Base-by-base conservation (phyloP, 1,140 invertebrate genomes). In the Brevipalpus yothersi region DNA sequence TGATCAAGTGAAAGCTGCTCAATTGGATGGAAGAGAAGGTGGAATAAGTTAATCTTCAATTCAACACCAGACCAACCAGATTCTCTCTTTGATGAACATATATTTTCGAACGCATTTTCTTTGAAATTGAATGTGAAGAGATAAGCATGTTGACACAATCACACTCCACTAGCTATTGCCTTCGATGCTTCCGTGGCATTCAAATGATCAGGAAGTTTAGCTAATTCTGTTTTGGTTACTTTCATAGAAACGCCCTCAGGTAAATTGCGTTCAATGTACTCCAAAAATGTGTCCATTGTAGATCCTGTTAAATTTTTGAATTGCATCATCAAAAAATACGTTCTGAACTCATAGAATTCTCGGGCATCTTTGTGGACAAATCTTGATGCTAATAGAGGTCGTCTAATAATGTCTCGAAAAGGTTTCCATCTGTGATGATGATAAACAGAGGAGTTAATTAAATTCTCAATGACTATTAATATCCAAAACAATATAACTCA, bases 221-320 rank as follows among this genome's bases (percentile, higher is more conserved):
- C 57, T 4, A 63, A n/a, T 45, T 49, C 47, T n/a, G 40, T n/a
- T 76, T 83, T 90, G 13, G 86, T 87, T 5, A 92, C 84, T 78
- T 92, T 93, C 73, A 98, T 80, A 19, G 85, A 84, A 55, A 96
- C 84, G 59, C 93, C 92, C 78, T 97, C 94, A 0, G 94, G 94
- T 62, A 97, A 75, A 77, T 97, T 97, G 64, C 93, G 77, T 70
- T 98, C 79, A 59, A 96, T 82, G 71, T 98, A 98, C 72, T 98
- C 94, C 40, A 98, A 72, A 71, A 87, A 89, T 21, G 93, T 96
- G 64, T 90, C 86, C 54, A 89, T 82, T 21, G 93, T 97, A 10
- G 90, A 94, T 19, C 87, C 89, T 2, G 94, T 98, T 4, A 98
- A 68, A 65, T 81, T 76, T 62, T 81, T 68, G 8, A 73, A 63